Evolutionary conservation across 2,113 vertebrate species (phyloP), one percentile per base, ranked within the genome.

Genomic region (Herpailurus yagouaroundi): DNA sequence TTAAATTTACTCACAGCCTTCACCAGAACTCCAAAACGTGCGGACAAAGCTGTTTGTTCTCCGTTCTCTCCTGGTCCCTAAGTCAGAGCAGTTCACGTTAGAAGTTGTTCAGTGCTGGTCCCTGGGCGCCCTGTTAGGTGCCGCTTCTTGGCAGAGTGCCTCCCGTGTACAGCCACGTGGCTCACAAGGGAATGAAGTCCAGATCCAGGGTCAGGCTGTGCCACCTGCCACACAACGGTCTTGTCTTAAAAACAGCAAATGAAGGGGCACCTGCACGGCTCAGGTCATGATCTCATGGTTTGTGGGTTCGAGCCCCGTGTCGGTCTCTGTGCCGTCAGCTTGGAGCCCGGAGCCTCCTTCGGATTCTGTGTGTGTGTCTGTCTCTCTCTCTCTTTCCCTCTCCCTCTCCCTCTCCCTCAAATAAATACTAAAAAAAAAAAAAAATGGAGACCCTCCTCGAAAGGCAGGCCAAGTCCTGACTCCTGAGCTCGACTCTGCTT

Each of bases 61-160:
- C 66, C 8, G 9, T 8, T 80, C 19, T 31, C 19, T 31, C 12
- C n/a, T 29, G 63, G 52, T 7, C 80, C 41, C 77, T 4, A 0
- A n/a, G 6, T 19, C 2, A 0, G 36, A 33, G 4, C 16, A 5
- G 31, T 48, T 81, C 16, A 10, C 3, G 1, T 38, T 15, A 4
- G 50, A 36, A 25, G 45, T 68, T 21, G 1, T 18, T 89, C 1
- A 13, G 77, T 23, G 10, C 52, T 4, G 21, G 31, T 25, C 69
- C 15, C 21, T 29, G 33, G 31, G 38, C n/a, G 19, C 48, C 9
- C 45, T 33, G 29, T 57, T 19, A 18, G 18, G 55, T 57, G 16
- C 55, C 29, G n/a, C 48, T 66, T 18, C 85, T 80, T 21, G 74
- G 29, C 25, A 33, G 2, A 52, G 48, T 14, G 29, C 11, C 0